These are phyloP conservation scores for Caradrina clavipalpis DNA, from an alignment of 2,888 invertebrate genomes.

Conservation along the genomic window DNA sequence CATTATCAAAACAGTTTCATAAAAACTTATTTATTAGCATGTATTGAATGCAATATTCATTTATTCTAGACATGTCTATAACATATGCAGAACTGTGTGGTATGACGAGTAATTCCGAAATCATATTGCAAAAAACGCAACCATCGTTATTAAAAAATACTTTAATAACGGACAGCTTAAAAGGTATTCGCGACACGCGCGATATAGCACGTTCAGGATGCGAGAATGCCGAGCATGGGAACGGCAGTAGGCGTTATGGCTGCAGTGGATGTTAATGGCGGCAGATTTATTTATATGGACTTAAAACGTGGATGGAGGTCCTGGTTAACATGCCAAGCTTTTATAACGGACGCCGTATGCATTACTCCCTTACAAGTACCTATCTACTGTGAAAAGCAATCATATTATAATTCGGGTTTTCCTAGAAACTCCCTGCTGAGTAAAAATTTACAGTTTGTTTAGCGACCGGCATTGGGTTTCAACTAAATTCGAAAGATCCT, in stretches of 20 bases:
- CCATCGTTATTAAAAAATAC: slow-evolving; percentile 27
- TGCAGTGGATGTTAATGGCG: slow-evolving; percentile 42
- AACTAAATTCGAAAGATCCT: neutral
- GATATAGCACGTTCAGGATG: slow-evolving; percentile 26
- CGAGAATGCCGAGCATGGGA: slow-evolving; percentile 27
- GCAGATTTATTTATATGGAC: slow-evolving; percentile 46
- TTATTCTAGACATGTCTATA: neutral
- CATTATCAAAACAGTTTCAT: too few species aligned
- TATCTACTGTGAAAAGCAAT: neutral
- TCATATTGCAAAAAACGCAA: slow-evolving; percentile 30
- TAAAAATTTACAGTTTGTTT: neutral
- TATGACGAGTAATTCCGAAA: slow-evolving; percentile 7
- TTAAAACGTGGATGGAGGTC: slow-evolving; percentile 22
- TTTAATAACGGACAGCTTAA: slow-evolving; percentile 22
- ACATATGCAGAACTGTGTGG: neutral
- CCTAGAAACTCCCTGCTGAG: neutral
- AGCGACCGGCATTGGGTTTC: neutral
- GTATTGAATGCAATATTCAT: neutral
- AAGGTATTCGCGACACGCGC: slow-evolving; percentile 26
- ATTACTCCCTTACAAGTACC: neutral
- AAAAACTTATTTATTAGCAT: too few species aligned
- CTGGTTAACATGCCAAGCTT: slow-evolving; percentile 18
- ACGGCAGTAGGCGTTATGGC: slow-evolving; percentile 31
- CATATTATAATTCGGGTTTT: neutral
- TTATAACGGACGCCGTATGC: slow-evolving; percentile 15